A percentile compares a stretch with the other conserved stretches of the same genome.
These are phyloP conservation scores for Tribolium freemani DNA, from an alignment of 2,888 invertebrate genomes.

Conservation along the genomic window DNA sequence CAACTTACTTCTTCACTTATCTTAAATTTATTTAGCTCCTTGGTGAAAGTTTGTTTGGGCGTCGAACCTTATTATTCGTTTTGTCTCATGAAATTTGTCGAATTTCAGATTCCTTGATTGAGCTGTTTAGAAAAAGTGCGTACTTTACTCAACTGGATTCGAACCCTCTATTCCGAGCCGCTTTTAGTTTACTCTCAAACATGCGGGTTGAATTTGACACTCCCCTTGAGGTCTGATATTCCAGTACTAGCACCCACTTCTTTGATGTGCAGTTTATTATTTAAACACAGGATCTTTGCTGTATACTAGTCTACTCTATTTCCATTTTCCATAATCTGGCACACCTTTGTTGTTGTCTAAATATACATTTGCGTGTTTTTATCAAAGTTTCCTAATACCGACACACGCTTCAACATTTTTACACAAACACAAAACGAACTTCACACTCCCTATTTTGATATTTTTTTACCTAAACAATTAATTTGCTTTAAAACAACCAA, in stretches of 20 bases:
- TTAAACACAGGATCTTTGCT: constrained; percentile 38
- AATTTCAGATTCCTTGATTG: constrained; percentile 38
- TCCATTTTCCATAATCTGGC: constrained; percentile 34
- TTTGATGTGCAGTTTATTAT: constrained; percentile 46
- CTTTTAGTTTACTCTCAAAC: constrained; percentile 47
- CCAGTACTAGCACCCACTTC: constrained; percentile 42
- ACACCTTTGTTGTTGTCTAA: constrained; percentile 36
- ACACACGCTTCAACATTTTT: constrained; percentile 18
- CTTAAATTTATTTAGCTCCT: constrained; percentile 18
- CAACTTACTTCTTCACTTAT: constrained; percentile 22
- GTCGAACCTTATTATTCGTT: constrained; percentile 6
- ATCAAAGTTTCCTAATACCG: constrained; percentile 27
- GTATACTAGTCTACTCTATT: constrained; percentile 34
- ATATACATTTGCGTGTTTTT: constrained; percentile 33
- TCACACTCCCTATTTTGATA: not conserved
- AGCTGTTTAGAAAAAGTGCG: constrained; percentile 37
- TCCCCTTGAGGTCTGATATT: constrained; percentile 49
- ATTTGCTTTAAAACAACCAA: not conserved
- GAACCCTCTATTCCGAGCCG: constrained; percentile 11
- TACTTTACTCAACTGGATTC: constrained; percentile 27
- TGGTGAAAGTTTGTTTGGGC: constrained; percentile 21
- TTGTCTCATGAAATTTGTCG: constrained; percentile 9
- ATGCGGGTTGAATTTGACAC: constrained; percentile 52
- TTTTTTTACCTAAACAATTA: too few species aligned
- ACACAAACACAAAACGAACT: not conserved